phyloP scores from a whole-genome alignment of 2,888 invertebrate species.

The Caenorhabditis sinica region DNA sequence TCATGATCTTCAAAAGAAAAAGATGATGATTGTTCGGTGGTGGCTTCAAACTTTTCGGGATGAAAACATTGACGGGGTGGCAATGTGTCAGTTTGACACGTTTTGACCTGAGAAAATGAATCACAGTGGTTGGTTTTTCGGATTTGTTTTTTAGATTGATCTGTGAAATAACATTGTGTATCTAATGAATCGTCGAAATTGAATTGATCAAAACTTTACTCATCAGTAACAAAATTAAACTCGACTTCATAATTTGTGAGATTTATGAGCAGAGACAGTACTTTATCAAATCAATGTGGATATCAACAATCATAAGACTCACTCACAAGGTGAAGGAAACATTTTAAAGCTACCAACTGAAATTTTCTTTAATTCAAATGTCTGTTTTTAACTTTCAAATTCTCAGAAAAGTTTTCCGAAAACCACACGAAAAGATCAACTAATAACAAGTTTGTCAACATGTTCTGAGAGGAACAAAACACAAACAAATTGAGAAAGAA shows the following conservation, averaged over 20 bases:
- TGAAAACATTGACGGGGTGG: conserved; percentile 40
- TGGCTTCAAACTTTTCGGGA: conserved; percentile 29
- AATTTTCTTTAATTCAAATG: too few species aligned
- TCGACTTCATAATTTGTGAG: too few species aligned
- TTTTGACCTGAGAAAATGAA: conserved; percentile 35
- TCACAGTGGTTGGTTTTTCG: background rate
- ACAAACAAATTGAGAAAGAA: conserved; percentile 7
- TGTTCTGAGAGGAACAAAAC: conserved; percentile 19
- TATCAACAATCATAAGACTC: too few species aligned
- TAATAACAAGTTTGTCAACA: conserved; percentile 5
- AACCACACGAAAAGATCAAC: background rate
- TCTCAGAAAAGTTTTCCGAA: background rate
- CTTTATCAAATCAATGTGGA: too few species aligned
- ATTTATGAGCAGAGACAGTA: too few species aligned
- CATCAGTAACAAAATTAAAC: too few species aligned
- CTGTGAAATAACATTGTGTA: too few species aligned
- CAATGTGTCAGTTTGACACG: conserved; percentile 38
- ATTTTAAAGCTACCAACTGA: too few species aligned
- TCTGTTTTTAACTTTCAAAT: too few species aligned
- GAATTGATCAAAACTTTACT: too few species aligned
- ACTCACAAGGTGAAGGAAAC: too few species aligned
- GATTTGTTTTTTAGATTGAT: background rate
- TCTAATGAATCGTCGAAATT: too few species aligned
- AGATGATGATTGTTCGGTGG: conserved; percentile 53
- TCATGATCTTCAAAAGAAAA: conserved; percentile 43